These are phyloP conservation scores for Corythoichthys intestinalis DNA, from an alignment of 2,113 vertebrate species.

Conservation along the genomic window DNA sequence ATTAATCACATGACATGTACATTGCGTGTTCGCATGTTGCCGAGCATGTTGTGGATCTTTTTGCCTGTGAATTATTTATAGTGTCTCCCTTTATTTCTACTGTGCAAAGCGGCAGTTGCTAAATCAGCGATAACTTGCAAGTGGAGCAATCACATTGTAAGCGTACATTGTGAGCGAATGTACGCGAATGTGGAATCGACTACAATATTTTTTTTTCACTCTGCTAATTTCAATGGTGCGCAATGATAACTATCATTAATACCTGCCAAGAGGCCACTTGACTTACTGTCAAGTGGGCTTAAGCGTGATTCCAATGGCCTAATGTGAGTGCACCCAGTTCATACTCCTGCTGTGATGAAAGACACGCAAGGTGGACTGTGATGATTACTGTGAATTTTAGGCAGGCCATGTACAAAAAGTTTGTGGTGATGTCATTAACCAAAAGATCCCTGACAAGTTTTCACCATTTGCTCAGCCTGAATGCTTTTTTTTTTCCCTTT, in stretches of 20 bases:
- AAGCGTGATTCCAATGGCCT: background rate
- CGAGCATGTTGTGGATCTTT: background rate
- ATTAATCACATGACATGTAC: background rate
- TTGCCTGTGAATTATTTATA: background rate
- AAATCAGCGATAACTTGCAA: background rate
- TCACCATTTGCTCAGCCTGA: background rate
- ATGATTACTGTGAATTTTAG: conserved; percentile 28
- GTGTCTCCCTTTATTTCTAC: background rate
- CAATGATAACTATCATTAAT: background rate
- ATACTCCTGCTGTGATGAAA: conserved; percentile 24
- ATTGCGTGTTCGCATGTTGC: background rate
- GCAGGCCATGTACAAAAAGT: conserved; percentile 18
- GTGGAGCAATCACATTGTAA: background rate
- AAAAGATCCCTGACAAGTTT: background rate
- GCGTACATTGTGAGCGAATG: background rate
- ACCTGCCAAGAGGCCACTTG: background rate
- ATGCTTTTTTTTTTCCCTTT: background rate
- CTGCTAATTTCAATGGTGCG: background rate
- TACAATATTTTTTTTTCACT: background rate
- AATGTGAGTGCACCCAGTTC: conserved; percentile 3
- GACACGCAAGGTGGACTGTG: conserved; percentile 21
- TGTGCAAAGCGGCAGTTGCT: background rate
- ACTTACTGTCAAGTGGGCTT: background rate
- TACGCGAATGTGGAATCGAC: background rate
- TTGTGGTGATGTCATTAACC: conserved; percentile 17